Percentiles rank a stretch among this genome's conserved stretches.
These are phyloP conservation scores for Arvicanthis niloticus DNA, from an alignment of 2,113 vertebrate species.

Conservation along the genomic window DNA sequence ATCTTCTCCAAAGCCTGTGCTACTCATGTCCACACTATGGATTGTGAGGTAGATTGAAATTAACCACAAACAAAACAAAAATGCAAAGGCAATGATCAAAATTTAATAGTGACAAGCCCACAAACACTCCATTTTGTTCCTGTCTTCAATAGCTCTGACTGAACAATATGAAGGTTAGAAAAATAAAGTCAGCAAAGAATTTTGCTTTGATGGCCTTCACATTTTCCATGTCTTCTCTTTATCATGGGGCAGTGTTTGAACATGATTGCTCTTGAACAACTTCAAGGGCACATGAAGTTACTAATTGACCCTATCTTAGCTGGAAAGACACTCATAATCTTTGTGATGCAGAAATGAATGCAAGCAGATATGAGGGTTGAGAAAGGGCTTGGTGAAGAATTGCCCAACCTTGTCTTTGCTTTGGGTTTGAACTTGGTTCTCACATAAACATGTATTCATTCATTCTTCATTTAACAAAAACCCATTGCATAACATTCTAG, in stretches of 20 bases:
- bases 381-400: not conserved
- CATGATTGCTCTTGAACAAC: not conserved
- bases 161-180: not conserved
- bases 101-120: conserved; percentile 7
- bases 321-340: not conserved
- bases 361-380: not conserved
- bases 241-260: not conserved
- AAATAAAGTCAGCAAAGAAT: conserved; percentile 55
- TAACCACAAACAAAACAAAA: not conserved
- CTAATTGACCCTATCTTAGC: not conserved
- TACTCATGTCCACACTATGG: not conserved
- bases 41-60: conserved; percentile 10
- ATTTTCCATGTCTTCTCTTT: conserved; percentile 43
- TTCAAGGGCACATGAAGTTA: not conserved
- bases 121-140: not conserved
- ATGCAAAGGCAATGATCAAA: conserved; percentile 24
- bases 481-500: not conserved
- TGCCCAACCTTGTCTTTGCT: not conserved
- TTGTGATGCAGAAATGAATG: not conserved
- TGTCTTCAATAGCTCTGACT: conserved; percentile 1
- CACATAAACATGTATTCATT: not conserved
- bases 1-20: conserved; percentile 21
- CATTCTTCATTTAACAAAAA: not conserved
- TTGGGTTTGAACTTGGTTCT: not conserved
- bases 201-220: not conserved